phyloP scores from a whole-genome alignment of 2,888 invertebrate species.

The Nomada flava region DNA sequence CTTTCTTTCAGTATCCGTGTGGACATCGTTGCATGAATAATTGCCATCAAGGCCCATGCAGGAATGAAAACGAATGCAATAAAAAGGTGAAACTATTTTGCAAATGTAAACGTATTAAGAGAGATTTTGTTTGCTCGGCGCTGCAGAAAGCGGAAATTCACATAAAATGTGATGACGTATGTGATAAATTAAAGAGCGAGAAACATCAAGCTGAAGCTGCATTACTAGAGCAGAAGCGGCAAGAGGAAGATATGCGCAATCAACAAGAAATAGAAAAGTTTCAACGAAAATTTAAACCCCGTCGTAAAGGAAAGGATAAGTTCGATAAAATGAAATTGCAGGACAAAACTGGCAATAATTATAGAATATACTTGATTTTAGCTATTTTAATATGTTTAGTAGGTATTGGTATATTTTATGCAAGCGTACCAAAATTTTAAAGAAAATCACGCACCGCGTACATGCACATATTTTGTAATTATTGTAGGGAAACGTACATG shows the following conservation, averaged over 20 bases:
- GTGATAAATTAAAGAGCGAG: conserved; percentile 86
- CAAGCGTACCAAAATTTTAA: background rate
- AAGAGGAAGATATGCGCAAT: conserved; percentile 89
- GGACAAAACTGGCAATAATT: conserved; percentile 5
- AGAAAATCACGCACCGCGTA: background rate
- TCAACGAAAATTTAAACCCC: conserved; percentile 88
- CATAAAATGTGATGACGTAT: conserved; percentile 88
- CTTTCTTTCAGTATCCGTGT: conserved; percentile 88
- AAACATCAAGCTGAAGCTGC: conserved; percentile 86
- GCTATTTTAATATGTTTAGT: conserved; percentile 40
- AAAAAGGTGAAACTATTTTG: conserved; percentile 93
- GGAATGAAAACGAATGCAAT: conserved; percentile 88
- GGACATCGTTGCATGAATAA: conserved; percentile 92
- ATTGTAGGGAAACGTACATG: background rate
- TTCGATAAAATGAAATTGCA: conserved; percentile 44
- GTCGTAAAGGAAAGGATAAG: conserved; percentile 77
- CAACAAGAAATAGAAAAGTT: conserved; percentile 90
- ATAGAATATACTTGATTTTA: conserved; percentile 40
- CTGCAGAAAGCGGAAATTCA: conserved; percentile 83
- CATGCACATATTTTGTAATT: background rate
- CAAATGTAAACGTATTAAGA: conserved; percentile 91
- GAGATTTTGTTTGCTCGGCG: conserved; percentile 86
- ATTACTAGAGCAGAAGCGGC: conserved; percentile 86
- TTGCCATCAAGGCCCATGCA: conserved; percentile 91
- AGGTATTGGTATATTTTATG: conserved; percentile 43